Base-by-base conservation (phyloP, 2,113 vertebrate genomes). In the Charina bottae region DNA sequence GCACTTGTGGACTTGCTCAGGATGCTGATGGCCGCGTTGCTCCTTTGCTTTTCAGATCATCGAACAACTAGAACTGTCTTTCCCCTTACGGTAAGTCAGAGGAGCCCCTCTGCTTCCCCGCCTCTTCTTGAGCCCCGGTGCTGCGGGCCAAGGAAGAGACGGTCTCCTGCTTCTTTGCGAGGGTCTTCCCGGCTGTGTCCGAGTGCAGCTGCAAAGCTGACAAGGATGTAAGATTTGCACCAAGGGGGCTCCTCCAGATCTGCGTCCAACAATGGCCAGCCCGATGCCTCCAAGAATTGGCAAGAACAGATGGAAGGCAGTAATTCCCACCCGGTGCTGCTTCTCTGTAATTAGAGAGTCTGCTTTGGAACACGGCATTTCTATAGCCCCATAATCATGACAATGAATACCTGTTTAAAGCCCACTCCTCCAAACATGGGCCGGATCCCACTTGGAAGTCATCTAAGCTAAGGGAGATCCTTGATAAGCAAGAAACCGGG, bases 61-160 rank as follows among this genome's bases (percentile, higher is more conserved):
- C 21, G 98, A 98, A 93, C 98, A 98, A 96, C 97, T 98, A 97
- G 98, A 98, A 92, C 96, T 98, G 87, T 98, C 98, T 91, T 98
- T 98, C 95, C 98, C 98, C 3, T 94, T 98, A 72, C 94, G 98
- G 98, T 98, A 96, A 98, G 98, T 95, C 59, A 0, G 55, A 0
- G 0, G 59, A 6, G 62, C 1, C 11, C 4, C 33, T 60, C 26
- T 28, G 0, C 0, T 0, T 0, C 60, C 28, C 89, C 33, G 0
- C 0, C 0, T 6, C 28, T 15, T 7, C 19, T 8, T 10, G 55
- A 0, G 89, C 64, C 88, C 54, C 3, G 0, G 62, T 3, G 0
- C 2, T 23, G 15, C 19, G 12, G 1, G 26, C 28, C 11, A 1
- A 28, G 23, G 8, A 12, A 1, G 11, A 13, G 60, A 13, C 84